Evolutionary conservation across 2,888 invertebrate species (phyloP), one percentile per base, ranked within the genome.

Genomic region (Spicauda simplicius): DNA sequence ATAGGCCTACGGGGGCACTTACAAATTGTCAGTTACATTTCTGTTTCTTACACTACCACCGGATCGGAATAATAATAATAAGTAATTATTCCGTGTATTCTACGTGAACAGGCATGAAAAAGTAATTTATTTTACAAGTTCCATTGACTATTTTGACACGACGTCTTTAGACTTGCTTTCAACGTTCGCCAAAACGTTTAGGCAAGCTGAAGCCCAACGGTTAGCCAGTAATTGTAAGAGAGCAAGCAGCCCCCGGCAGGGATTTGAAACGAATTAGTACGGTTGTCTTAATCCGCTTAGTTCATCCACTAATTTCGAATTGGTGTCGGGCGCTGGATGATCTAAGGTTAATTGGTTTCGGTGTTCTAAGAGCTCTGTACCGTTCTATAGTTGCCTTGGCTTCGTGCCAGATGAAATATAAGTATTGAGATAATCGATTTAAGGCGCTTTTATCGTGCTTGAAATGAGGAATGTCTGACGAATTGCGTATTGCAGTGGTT

Each of bases 211-310:
- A 37, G 12, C 12, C 12, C 37, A 63, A 45, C 16, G 18, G 30
- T 25, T 56, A n/a, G 55, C 37, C 20, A 30, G 55, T 63, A 55
- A 48, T 54, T 62, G 63, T 45, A 53, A 61, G 18, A 19, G 55
- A 48, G 25, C 48, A 30, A 63, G 20, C 54, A 30, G 52, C 58
- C 58, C 25, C 55, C 14, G 64, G 64, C 52, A 5, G 41, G 50
- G 58, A 58, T 64, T 53, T 37, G 41, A 41, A 64, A 53, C 58
- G 56, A 64, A 64, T 64, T 58, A 64, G 64, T 56, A 53, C 57
- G 52, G 48, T 14, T 53, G 57, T 25, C 57, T 64, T 52, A 52
- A 57, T 64, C 52, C 64, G n/a, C 54, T 54, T 59, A 54, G 45
- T 45, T 59, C 1, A 4, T 12, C 18, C 53, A 41, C 50, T 58